A percentile compares a stretch with the other conserved stretches of the same genome.
phyloP scores from a whole-genome alignment of 2,797 vertebrate genomes.

The Lutjanus campechanus region DNA sequence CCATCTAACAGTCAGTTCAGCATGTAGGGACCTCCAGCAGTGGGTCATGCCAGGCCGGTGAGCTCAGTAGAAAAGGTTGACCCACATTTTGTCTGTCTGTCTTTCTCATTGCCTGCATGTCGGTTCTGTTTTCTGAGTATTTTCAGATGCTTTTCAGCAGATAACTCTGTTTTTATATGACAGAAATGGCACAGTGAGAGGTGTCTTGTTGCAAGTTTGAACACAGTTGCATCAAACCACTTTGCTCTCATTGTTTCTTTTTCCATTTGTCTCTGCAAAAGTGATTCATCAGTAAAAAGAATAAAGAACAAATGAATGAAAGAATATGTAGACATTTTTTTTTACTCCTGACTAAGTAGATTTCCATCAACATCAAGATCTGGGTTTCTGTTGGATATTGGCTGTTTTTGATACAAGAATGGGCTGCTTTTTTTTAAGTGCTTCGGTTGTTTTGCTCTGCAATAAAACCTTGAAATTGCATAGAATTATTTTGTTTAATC shows the following conservation, averaged over 20 bases:
- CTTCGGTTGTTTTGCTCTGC: background rate
- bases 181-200: background rate
- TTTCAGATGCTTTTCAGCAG: constrained; percentile 13
- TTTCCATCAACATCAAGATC: background rate
- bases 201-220: background rate
- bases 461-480: too few relatives aligned
- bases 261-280: background rate
- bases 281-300: background rate
- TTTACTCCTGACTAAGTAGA: background rate
- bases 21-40: constrained; percentile 44
- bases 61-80: constrained; percentile 40
- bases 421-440: background rate
- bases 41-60: constrained; percentile 26
- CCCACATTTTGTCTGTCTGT: constrained; percentile 43
- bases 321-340: background rate
- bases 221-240: background rate
- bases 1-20: constrained; percentile 29
- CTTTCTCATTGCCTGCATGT: constrained; percentile 19
- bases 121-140: background rate
- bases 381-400: background rate
- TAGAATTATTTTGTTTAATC: background rate
- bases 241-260: background rate
- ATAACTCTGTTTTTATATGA: background rate
- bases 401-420: background rate
- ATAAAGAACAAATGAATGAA: too few relatives aligned